Base-by-base conservation (phyloP, 2,888 invertebrate genomes). In the Elegia similella region DNA sequence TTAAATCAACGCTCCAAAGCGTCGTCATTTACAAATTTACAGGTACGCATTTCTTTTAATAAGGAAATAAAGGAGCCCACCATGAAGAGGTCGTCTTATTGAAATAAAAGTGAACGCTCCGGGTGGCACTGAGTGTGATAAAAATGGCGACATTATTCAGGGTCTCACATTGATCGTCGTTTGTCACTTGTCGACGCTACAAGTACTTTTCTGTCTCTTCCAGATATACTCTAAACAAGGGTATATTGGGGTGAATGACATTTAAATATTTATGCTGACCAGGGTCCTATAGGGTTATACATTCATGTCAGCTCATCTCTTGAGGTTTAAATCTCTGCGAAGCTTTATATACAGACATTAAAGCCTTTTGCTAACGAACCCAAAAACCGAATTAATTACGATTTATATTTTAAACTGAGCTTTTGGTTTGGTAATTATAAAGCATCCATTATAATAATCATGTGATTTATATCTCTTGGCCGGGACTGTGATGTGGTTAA, bases 121-220 rank as follows among this genome's bases (percentile, higher is more conserved):
- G 65, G 66, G 61, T 69, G 68, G 64, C 60, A 61, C 67, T 64
- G 69, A 73, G 69, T 69, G 70, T 72, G 72, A 75, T 62, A 68
- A 75, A 79, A 80, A 72, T 76, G 72, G 68, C 67, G 64, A 67
- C 74, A 80, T 80, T 74, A 78, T 68, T 77, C 72, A 73, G 67
- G 68, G 69, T 69, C 67, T 66, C 62, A 67, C 68, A 69, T 73
- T 69, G 74, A 70, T 72, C 68, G 64, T 63, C 58, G 65, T 69
- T 67, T 65, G 64, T 65, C 62, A 62, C 44, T 64, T 65, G 64
- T 63, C 55, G 58, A 52, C 34, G 52, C 56, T 55, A 50, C 57
- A 59, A 44, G 52, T 55, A 55, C 52, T 57, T 58, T 60, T 57
- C 56, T 58, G 47, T 38, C 55, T 55, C 47, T 29, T 42, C 46